These are phyloP conservation scores for Imbricaverruca yamaguchii DNA, from an alignment of 2,888 invertebrate species.

Conservation along the genomic window DNA sequence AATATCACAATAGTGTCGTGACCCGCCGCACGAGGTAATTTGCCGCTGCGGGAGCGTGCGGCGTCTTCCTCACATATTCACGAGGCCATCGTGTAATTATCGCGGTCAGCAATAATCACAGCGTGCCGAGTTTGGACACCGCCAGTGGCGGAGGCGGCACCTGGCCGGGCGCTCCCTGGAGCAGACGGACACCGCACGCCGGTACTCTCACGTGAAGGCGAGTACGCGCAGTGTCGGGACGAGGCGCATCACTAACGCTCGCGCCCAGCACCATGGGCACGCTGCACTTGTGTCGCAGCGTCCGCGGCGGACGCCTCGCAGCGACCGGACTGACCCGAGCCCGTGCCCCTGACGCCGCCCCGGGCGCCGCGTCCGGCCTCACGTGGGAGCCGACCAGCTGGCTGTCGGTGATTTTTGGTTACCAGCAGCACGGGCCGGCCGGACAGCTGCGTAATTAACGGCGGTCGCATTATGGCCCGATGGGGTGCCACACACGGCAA, in stretches of 20 bases:
- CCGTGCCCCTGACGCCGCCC: not conserved
- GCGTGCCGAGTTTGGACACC: too few species aligned
- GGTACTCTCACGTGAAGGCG: not conserved
- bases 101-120: not conserved
- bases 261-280: too few species aligned
- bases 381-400: not conserved
- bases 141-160: not conserved
- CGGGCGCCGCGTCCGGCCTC: not conserved
- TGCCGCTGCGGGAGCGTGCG: not conserved
- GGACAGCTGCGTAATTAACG: not conserved
- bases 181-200: not conserved
- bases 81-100: not conserved
- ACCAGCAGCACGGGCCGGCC: not conserved
- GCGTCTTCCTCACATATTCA: conserved; percentile 15
- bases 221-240: too few species aligned
- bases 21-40: not conserved
- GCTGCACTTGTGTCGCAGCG: too few species aligned
- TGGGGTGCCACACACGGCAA: not conserved
- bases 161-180: not conserved
- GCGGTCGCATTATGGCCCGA: not conserved
- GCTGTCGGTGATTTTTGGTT: conserved; percentile 3
- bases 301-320: not conserved
- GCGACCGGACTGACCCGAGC: not conserved
- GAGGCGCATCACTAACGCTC: too few species aligned
- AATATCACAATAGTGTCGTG: not conserved